Conservation (phyloP, 2,113 vertebrate genomes). For the Clarias batrachus region DNA sequence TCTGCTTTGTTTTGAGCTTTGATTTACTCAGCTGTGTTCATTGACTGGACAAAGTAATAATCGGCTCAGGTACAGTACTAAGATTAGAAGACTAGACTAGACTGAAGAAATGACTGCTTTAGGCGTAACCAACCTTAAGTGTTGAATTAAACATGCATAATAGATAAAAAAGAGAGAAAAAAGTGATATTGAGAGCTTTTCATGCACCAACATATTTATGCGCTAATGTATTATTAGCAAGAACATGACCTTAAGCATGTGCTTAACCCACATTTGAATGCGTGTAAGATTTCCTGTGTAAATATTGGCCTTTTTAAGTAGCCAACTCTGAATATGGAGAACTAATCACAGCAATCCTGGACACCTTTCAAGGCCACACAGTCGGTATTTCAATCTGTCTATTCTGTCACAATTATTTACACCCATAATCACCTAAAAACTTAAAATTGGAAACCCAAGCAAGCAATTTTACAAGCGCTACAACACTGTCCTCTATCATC, state of each 20-base stretch:
- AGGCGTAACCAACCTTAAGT: background rate
- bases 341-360: background rate
- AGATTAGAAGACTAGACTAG: too few species aligned
- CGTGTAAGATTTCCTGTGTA: background rate
- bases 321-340: background rate
- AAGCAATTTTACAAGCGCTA: background rate
- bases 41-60: background rate
- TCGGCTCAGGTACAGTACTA: too few species aligned
- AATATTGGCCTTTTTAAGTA: background rate
- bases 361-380: background rate
- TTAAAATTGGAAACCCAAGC: background rate
- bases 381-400: background rate
- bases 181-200: background rate
- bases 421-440: background rate
- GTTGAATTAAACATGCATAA: background rate
- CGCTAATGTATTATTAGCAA: background rate
- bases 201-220: background rate
- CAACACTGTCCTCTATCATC: conserved; percentile 21
- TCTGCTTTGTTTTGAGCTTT: background rate
- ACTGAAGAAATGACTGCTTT: background rate
- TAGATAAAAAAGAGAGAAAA: too few species aligned
- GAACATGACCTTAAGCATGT: background rate
- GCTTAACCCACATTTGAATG: background rate
- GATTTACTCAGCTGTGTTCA: background rate
- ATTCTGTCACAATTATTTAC: conserved; percentile 14